phyloP scores from a whole-genome alignment of 2,797 vertebrate species.

The Pteronotus mesoamericanus region DNA sequence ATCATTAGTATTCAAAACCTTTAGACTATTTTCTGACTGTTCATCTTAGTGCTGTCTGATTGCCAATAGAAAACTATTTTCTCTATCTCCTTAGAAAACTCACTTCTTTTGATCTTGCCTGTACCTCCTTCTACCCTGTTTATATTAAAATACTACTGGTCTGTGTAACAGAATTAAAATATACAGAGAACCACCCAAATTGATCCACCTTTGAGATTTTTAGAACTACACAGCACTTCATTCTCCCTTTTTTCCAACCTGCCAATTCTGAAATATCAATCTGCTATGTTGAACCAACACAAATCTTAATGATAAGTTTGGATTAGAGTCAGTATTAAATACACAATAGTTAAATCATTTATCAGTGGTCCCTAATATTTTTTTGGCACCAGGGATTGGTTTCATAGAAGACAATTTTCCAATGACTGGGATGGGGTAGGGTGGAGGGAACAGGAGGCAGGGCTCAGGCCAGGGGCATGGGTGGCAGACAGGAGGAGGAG shows the following conservation, averaged over 20 bases:
- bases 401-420: no score
- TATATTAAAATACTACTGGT: neutral
- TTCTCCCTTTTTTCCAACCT: neutral
- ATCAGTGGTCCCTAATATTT: no score
- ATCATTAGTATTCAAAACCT: neutral
- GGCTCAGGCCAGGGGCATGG: no score
- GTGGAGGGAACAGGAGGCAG: no score
- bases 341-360: conserved; percentile 22
- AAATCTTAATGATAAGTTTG: neutral
- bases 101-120: neutral
- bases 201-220: neutral
- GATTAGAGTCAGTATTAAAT: neutral
- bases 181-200: neutral
- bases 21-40: neutral
- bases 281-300: neutral
- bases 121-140: neutral
- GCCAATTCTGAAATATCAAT: neutral
- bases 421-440: no score
- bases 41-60: neutral
- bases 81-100: neutral
- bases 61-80: neutral
- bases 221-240: neutral
- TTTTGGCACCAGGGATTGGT: no score
- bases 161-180: neutral
- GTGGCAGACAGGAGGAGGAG: no score